Base-by-base conservation (phyloP, 2,888 invertebrate species). In the Charanyca ferruginea region DNA sequence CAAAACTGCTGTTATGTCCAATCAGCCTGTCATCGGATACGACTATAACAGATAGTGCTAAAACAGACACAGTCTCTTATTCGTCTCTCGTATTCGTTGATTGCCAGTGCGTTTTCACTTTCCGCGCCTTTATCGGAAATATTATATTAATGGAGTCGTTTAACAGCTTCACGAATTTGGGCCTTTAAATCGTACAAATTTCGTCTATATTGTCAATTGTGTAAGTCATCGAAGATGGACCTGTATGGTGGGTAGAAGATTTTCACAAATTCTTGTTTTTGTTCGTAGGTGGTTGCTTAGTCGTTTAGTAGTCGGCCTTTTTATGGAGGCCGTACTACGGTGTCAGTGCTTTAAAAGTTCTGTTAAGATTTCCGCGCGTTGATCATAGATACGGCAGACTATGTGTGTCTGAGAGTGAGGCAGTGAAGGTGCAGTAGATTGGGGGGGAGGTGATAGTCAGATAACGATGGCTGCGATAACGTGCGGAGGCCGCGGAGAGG, bases 391-490 rank as follows among this genome's bases (percentile, higher is more conserved):
- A 85, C 78, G 77, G 76, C 72, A 79, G 58, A 55, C 72, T 64
- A 71, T 62, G 64, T 80, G 66, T 80, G 62, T 60, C 57, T 64
- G 57, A 71, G 72, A 77, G 66, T 77, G 73, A 74, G 60, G 69
- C 82, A 89, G 88, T 88, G 88, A 89, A 88, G 84, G 90, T 88
- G 83, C 79, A 81, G 73, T 79, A 73, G 53, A 28, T 73, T 83
- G 89, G 91, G 81, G 92, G 92, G 90, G 91, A 84, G 87, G 89
- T 86, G 89, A 91, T 91, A 88, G 86, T 79, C 86, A 90, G 94
- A 94, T 94, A 94, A 91, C 91, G 91, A 88, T 83, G 88, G 77
- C 67, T 61, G 84, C 90, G 94, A 94, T 94, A 94, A 93, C 77
- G 77, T 80, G 45, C 70, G 79, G 88, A 90, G 89, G 90, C 88